Evolutionary conservation across 1,140 invertebrate genomes (phyloP), one percentile per base, ranked within the genome.

Genomic region (Penaeus indicus): DNA sequence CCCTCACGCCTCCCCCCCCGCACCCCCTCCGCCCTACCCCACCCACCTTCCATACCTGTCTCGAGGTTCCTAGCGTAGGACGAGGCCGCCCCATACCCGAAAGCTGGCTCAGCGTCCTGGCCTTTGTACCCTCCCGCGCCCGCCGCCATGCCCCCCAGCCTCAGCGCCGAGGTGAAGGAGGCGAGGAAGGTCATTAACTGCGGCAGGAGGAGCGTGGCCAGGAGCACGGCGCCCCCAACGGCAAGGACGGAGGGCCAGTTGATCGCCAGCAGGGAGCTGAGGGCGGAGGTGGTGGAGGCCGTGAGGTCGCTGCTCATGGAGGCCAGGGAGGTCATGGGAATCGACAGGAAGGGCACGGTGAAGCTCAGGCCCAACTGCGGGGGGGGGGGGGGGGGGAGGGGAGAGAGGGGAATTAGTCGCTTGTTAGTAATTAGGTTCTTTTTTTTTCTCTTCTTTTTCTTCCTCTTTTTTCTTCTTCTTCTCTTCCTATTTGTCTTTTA

Each of bases 341-440:
- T 90, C 19, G 90, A 90, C 3, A 90, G 61, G 84, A 90, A 90
- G 5, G 90, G 90, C 27, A 90, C 85, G 21, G 84, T 90, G 88
- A 90, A 90, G 69, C 90, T 90, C 16, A 90, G 64, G 27, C 90
- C 90, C 10, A 90, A 79, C 90, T 90, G 90, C 18, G 18, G 18
- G 47, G 21, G 25, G 21, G 22, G 0, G 61, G 27, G 62, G 72
- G 21, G 18, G 47, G 18, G 61, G 62, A 19, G 61, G 62, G 27
- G 63, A 32, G 27, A 19, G n/a, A 18, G 80, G 54, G 19, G 10
- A 0, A 8, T 75, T 75, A 75, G 11, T 38, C 69, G 38, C 38
- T 42, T 42, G 38, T 42, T 42, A 42, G 38, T 42, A 42, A 42
- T 42, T 42, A 42, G 38, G 38, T 42, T 8, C 32, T 1, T 32